phyloP scores from a whole-genome alignment of 1,140 invertebrate genomes.

The Drosophila bifasciata region DNA sequence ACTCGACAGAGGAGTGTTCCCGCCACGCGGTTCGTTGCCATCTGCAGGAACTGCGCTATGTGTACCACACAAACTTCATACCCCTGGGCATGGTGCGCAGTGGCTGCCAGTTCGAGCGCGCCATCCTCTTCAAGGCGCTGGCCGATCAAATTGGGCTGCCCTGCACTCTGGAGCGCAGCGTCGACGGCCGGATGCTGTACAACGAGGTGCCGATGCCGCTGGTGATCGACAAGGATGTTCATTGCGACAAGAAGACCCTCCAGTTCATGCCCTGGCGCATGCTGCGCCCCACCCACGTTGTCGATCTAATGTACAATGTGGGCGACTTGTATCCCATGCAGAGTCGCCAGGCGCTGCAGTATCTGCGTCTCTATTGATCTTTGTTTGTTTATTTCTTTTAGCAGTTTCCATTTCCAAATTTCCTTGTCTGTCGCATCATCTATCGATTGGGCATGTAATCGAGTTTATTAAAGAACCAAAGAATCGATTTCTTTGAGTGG shows the following conservation, averaged over 20 bases:
- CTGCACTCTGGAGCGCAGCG: conserved; percentile 85
- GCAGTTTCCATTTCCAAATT: conserved; percentile 41
- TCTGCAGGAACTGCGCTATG: conserved; percentile 75
- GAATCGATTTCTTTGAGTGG: neutral
- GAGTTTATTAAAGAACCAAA: neutral
- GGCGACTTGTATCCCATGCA: conserved; percentile 85
- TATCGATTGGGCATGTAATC: too few species aligned
- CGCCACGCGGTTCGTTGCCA: conserved; percentile 84
- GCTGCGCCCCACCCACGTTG: conserved; percentile 86
- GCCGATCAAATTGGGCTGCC: conserved; percentile 87
- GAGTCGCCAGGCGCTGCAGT: conserved; percentile 82
- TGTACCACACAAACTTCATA: conserved; percentile 84
- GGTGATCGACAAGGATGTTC: conserved; percentile 69
- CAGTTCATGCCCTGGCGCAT: conserved; percentile 85
- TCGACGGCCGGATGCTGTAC: conserved; percentile 86
- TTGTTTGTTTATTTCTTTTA: neutral
- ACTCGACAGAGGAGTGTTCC: conserved; percentile 79
- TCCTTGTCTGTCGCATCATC: too few species aligned
- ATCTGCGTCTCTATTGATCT: conserved; percentile 57
- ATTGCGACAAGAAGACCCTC: conserved; percentile 74
- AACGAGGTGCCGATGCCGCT: conserved; percentile 87
- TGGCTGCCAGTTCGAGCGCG: conserved; percentile 87
- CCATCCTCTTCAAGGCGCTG: conserved; percentile 88
- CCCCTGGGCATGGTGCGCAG: conserved; percentile 86
- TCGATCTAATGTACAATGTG: conserved; percentile 86